These are phyloP conservation scores for Cebidichthys violaceus DNA, from an alignment of 2,113 vertebrate species.

Conservation along the genomic window DNA sequence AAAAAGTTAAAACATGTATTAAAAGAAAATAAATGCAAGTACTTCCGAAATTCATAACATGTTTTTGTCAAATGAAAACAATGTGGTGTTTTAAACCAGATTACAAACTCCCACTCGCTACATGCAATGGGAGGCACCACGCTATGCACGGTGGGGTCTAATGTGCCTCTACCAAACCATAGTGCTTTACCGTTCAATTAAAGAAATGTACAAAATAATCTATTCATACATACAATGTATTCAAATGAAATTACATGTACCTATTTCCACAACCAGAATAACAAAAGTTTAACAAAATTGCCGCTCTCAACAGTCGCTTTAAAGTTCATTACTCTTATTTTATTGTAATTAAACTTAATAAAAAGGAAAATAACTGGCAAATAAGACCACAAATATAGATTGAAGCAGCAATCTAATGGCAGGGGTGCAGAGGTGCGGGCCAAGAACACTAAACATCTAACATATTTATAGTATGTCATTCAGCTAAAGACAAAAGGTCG, in stretches of 20 bases:
- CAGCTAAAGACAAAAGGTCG: neutral
- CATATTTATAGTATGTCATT: neutral
- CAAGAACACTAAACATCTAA: neutral
- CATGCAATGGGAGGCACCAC: neutral
- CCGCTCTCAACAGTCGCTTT: neutral
- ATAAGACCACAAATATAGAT: neutral
- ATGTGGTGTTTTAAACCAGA: neutral
- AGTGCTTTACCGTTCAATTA: too few species aligned
- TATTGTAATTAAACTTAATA: neutral
- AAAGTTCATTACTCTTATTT: neutral
- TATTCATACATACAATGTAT: neutral
- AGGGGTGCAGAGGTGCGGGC: neutral
- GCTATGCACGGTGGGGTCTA: neutral
- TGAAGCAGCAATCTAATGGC: too few species aligned
- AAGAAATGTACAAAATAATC: too few species aligned
- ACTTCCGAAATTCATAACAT: neutral
- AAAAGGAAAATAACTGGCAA: neutral
- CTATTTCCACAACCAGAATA: neutral
- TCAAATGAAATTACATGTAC: neutral
- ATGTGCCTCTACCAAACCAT: neutral
- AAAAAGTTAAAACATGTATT: neutral
- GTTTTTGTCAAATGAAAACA: neutral
- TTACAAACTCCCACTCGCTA: neutral
- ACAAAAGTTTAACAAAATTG: neutral
- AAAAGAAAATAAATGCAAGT: neutral